These are phyloP conservation scores for Theonella swinhoei DNA, from an alignment of 37 sponge, comb jelly and placozoan species.

Conservation along the genomic window DNA sequence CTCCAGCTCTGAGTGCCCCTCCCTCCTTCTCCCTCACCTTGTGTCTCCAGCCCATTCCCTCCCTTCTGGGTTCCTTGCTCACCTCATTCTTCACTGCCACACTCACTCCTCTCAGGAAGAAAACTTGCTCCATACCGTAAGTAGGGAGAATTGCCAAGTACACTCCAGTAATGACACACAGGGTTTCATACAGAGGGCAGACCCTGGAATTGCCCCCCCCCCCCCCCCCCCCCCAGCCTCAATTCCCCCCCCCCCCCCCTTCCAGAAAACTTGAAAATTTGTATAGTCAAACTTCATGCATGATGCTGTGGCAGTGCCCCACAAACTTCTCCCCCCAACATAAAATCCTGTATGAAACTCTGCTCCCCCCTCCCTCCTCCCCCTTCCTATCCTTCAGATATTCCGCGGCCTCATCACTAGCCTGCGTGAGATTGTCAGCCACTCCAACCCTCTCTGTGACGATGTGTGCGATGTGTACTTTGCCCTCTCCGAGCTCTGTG, in stretches of 20 bases:
- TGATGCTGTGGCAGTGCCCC: too few species aligned
- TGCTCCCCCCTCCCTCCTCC: too few species aligned
- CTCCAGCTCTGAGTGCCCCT: not conserved
- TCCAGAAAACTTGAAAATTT: too few species aligned
- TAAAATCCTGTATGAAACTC: too few species aligned
- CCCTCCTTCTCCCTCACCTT: slow-evolving; percentile 31
- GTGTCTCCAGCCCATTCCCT: slow-evolving; percentile 16
- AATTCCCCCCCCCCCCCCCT: too few species aligned
- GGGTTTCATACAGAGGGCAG: too few species aligned
- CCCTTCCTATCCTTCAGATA: slow-evolving; percentile 47
- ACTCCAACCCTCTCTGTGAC: slow-evolving; percentile 18
- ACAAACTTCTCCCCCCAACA: too few species aligned
- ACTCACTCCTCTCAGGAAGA: slow-evolving; percentile 9
- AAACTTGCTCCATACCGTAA: slow-evolving; percentile 28
- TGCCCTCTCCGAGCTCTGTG: slow-evolving; percentile 59
- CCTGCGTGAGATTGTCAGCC: slow-evolving; percentile 5
- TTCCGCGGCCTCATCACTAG: slow-evolving; percentile 36
- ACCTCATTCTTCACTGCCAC: slow-evolving; percentile 63
- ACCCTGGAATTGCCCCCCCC: too few species aligned
- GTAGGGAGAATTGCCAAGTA: not conserved
- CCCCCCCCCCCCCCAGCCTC: too few species aligned
- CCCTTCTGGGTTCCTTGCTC: slow-evolving; percentile 55
- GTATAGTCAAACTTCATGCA: too few species aligned
- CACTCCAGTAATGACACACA: not conserved
- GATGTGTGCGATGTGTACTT: slow-evolving; percentile 14